Base-by-base conservation (phyloP, 2,113 vertebrate genomes). In the Noctilio leporinus region DNA sequence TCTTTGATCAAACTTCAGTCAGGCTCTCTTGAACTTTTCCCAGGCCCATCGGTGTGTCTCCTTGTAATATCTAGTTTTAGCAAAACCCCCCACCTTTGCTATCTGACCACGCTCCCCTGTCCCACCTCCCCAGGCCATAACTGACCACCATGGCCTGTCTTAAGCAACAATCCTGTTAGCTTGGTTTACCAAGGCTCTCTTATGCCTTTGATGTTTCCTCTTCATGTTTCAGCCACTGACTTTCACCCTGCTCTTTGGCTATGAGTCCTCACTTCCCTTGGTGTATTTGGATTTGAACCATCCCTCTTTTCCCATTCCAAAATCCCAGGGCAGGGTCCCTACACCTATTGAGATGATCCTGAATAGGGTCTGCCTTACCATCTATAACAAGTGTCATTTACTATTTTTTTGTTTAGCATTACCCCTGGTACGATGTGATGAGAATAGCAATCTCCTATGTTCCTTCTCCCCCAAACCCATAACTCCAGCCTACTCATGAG, bases 371-470 rank as follows among this genome's bases (percentile, higher is more conserved):
- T 0, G 40, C 51, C 33, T 47, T 51, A 4, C 35, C 35, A 7
- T 22, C 65, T 35, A 15, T 55, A 55, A 62, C 55, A 33, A 43
- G 22, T 12, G 55, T 43, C 47, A 73, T 0, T 17, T 33, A 28
- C 17, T 43, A n/a, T 22, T 86, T 70, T 40, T n/a, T 3, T 22
- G 38, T 81, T 38, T 30, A 4, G 45, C 17, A 24, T 43, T 17
- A 2, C 15, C 35, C 51, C 22, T 5, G 7, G 15, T 3, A 33
- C 2, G 78, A 49, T 4, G 59, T 28, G n/a, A 26, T 38, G 2
- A 14, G 57, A 67, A 38, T 0, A 0, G 51, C 14, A 14, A 24
- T 45, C 20, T 14, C 20, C 7, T 5, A 7, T 2, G 3, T 7
- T 2, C n/a, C 4, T 86, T 40, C 28, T 57, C 3, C 4, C 17